Evolutionary conservation across 2,113 vertebrate genomes (phyloP), one percentile per base, ranked within the genome.

Genomic region (Hypanus sabinus): DNA sequence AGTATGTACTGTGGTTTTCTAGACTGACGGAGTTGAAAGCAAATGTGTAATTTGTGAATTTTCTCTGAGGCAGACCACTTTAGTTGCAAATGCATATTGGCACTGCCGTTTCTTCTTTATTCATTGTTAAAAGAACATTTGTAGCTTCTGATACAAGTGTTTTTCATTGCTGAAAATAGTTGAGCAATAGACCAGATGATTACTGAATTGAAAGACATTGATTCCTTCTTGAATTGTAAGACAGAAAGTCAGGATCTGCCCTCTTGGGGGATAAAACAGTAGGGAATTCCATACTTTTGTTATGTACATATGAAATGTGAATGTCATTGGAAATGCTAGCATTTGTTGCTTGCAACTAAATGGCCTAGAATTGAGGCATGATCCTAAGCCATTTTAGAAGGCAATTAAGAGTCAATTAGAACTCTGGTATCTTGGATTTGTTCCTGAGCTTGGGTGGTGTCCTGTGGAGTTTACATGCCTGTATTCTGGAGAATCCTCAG

Each of bases 41-140:
- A 60, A 92, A 71, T 92, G 20, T 92, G 62, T 62, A 92, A 38
- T 70, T 92, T 92, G 65, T 71, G 33, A 92, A 92, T 36, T 92
- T 71, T 5, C 68, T 92, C 33, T 60, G 4, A 60, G 57, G 55
- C 88, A 92, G 88, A 70, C 88, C 65, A 24, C 33, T 71, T 92
- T 70, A 24, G 62, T 92, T 70, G 30, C 65, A 38, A 90, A 92
- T 92, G 55, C 55, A 87, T 11, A 60, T 10, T 70, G n/a, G 18
- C 18, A 10, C 62, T 70, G 65, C 60, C 70, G 1, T n/a, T 33
- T 71, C 68, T 57, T 91, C 88, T 38, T 36, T 38, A 68, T 36
- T 70, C 33, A 68, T 68, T n/a, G 65, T 33, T 92, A 38, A 92
- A 70, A 55, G n/a, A 70, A 70, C 33, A 70, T 8, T 11, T 71